These are phyloP conservation scores for Brachyalestes nurse DNA, from an alignment of 2,797 vertebrate genomes.

Conservation along the genomic window DNA sequence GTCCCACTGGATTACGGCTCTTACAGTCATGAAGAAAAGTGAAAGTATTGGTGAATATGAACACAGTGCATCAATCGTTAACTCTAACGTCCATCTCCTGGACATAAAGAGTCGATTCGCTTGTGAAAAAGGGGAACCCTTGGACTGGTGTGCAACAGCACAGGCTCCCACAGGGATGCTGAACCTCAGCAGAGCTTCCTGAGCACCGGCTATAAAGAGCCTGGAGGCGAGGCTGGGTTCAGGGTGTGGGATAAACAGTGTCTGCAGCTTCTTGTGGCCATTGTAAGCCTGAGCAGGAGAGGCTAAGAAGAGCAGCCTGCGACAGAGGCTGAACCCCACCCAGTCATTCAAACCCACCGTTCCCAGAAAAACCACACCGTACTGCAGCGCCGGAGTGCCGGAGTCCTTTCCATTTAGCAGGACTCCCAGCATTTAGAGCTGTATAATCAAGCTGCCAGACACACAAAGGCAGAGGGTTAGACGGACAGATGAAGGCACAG, in stretches of 20 bases:
- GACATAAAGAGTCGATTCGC: no score
- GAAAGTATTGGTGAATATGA: no score
- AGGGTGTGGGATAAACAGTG: not conserved
- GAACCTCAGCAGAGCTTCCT: no score
- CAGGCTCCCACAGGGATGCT: no score
- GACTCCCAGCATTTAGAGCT: not conserved
- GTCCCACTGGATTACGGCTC: no score
- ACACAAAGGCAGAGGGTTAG: not conserved
- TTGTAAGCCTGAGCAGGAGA: not conserved
- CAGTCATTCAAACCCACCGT: slow-evolving; percentile 39
- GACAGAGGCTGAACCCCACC: slow-evolving; percentile 70
- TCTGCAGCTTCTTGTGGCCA: not conserved
- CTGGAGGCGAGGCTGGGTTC: no score
- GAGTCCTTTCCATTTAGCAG: not conserved
- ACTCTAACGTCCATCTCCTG: no score
- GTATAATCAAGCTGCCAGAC: not conserved
- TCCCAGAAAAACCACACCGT: not conserved
- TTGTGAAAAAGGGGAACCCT: no score
- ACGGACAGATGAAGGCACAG: not conserved
- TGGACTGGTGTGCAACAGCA: no score
- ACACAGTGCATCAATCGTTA: no score
- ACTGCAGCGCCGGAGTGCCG: not conserved
- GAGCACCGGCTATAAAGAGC: no score
- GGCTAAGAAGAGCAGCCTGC: slow-evolving; percentile 28
- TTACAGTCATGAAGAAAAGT: no score